Evolutionary conservation across 2,113 vertebrate species (phyloP), one percentile per base, ranked within the genome.

Genomic region (Bucco capensis): DNA sequence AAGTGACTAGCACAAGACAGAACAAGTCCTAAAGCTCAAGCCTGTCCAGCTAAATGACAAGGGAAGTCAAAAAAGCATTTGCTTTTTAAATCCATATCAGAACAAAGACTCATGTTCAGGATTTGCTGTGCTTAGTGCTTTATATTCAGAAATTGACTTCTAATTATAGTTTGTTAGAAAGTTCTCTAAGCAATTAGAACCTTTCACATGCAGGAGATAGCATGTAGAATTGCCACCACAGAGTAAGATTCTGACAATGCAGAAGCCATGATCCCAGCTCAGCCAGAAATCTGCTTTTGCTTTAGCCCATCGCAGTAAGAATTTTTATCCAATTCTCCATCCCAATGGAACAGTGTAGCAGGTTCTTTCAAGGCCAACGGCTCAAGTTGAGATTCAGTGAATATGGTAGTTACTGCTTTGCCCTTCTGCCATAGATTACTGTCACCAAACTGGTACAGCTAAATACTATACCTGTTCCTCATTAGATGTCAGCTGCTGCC

Each of bases 11-110:
- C 80, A 74, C 83, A 88, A 89, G 72, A 83, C 44, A 81, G 38
- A 91, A 90, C 72, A 95, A 86, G 91, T 86, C 60, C 79, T 91
- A 40, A 60, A 91, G 81, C 73, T 90, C n/a, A 54, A 88, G 35
- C 25, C 53, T 47, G 44, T 60, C 65, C 79, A 88, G 60, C 53
- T 75, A 86, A 82, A 35, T 42, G 73, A 88, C 49, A 72, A 78
- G n/a, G 21, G 7, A 75, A 79, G n/a, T 70, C 7, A 67, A 77
- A 65, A 51, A 49, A 33, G 2, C 9, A 25, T 65, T 84, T 88
- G 30, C 24, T 77, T 77, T 88, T 71, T 61, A 28, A 82, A 88
- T 78, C 38, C 10, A 0, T 22, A 81, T 69, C 44, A 78, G 40
- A 92, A 71, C 38, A 47, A 94, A 56, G 47, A 60, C 8, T 73